Conservation (phyloP, 2,888 invertebrate genomes). For the Drosophila stalkeri region DNA sequence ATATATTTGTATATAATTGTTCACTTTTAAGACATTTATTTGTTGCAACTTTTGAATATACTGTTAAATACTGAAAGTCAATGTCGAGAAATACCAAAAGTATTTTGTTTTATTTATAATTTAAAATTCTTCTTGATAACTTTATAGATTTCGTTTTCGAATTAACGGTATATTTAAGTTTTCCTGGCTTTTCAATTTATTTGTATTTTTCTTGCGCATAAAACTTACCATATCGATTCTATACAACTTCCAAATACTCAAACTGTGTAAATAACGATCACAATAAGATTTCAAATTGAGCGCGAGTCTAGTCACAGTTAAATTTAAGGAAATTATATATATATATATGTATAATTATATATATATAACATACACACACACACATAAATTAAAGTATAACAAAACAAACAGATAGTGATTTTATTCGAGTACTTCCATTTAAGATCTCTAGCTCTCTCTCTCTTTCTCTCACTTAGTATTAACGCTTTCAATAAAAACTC, state of each 20-base stretch:
- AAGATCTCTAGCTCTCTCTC: conserved; percentile 23
- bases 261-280: conserved; percentile 59
- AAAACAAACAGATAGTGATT: conserved; percentile 56
- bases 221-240: conserved; percentile 13
- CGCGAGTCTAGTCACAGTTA: conserved; percentile 55
- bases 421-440: conserved; percentile 63
- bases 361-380: not conserved
- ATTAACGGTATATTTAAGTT: not conserved
- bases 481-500: conserved; percentile 67
- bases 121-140: not conserved
- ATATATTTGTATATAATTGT: not conserved
- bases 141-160: not conserved
- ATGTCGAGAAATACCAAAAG: not conserved
- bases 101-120: not conserved
- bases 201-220: conserved; percentile 1
- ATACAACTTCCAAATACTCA: conserved; percentile 15
- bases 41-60: not conserved
- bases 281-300: conserved; percentile 37
- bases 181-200: not conserved
- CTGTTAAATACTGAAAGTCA: not conserved
- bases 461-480: conserved; percentile 37
- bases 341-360: conserved; percentile 8
- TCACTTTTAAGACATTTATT: not conserved
- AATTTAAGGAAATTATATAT: conserved; percentile 33
- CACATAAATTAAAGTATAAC: conserved; percentile 18